Evolutionary conservation across 2,888 invertebrate species (phyloP), one percentile per base, ranked within the genome.

Genomic region (Augochlorella aurata): DNA sequence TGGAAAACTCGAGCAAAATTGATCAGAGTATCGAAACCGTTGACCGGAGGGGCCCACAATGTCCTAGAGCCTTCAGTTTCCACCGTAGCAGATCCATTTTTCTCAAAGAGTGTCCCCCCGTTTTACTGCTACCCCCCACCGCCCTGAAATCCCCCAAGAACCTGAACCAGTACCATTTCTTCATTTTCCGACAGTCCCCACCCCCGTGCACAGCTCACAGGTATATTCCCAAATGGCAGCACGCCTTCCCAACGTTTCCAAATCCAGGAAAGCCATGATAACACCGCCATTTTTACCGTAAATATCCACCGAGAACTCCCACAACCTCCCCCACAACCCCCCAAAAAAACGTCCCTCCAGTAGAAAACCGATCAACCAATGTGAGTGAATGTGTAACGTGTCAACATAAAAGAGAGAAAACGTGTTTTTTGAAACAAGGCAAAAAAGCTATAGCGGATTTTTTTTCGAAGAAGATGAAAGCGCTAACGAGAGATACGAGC

Each of bases 321-420:
- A 16, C 2, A 24, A 10, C 10, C 44, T 44, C 12, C 50, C 66
- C 68, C 68, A 75, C 63, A 52, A 66, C 58, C 69, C 49, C 69
- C 81, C 66, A 54, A 58, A 38, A 38, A 38, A 38, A 38, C 38
- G 78, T 84, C 86, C 89, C 83, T 82, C 79, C 85, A 87, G 87
- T 81, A 87, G 82, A 76, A 81, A 89, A 88, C 91, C 90, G 88
- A 91, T 86, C 88, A 90, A 92, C 91, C 89, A 92, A 92, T 93
- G 90, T 92, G 93, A 93, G 91, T 93, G 93, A 92, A 92, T 93
- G 91, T 65, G 65, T 65, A 44, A 65, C 38, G 65, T 90, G 86
- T 88, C 87, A 88, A 88, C 87, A 89, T 81, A 80, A 67, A 82
- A 83, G 67, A 85, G 72, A 63, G 29, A 38, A 63, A 82, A 82